A percentile compares a stretch with the other conserved stretches of the same genome.
Conservation (phyloP, 2,797 vertebrate genomes). For the Simalia tracyae region DNA sequence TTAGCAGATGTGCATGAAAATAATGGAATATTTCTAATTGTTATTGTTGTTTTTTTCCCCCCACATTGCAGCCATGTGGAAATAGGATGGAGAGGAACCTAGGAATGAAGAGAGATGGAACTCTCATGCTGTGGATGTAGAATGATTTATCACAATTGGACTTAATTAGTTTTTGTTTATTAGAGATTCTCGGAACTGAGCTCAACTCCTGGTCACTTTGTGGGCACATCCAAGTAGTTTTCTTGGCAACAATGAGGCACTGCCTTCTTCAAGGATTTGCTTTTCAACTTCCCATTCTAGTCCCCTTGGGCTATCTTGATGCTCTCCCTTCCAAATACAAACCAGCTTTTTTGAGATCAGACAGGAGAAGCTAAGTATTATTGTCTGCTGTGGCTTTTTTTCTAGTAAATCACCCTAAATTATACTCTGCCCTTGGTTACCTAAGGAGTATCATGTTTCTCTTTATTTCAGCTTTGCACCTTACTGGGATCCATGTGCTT, state of each 20-base stretch:
- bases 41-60: neutral
- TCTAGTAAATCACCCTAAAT: neutral
- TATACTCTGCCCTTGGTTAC: neutral
- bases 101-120: neutral
- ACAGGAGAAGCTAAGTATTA: neutral
- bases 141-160: neutral
- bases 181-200: neutral
- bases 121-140: neutral
- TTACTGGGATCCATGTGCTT: neutral
- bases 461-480: neutral
- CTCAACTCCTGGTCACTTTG: neutral
- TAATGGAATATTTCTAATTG: neutral
- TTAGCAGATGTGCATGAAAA: neutral
- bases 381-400: neutral
- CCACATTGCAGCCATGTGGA: neutral
- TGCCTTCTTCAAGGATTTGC: neutral
- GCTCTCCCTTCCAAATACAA: neutral
- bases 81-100: neutral
- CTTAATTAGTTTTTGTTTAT: neutral
- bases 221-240: neutral
- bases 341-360: neutral
- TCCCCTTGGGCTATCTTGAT: neutral
- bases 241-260: neutral
- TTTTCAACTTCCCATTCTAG: neutral
- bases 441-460: neutral